A percentile compares a stretch with the other conserved stretches of the same genome.
phyloP scores from a whole-genome alignment of 1,140 invertebrate species.

The Drosophila carrolli region DNA sequence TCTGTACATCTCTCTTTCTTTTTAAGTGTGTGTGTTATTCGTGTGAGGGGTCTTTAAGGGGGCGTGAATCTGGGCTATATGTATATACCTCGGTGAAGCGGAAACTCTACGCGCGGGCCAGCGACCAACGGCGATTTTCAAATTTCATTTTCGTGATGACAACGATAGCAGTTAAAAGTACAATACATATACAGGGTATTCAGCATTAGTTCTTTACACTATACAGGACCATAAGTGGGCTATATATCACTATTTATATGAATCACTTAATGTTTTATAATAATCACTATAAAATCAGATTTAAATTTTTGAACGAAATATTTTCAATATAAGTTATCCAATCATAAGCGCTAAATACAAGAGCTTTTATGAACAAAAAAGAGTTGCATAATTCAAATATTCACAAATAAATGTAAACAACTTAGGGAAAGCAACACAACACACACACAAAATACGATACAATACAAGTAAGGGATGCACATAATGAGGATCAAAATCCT shows the following conservation, averaged over 20 bases:
- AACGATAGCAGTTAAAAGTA: conserved; percentile 74
- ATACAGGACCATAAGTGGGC: conserved; percentile 21
- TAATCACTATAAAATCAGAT: background rate
- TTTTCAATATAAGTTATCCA: no score
- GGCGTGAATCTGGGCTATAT: conserved; percentile 8
- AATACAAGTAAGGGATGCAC: conserved; percentile 4
- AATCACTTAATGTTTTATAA: background rate
- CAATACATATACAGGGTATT: conserved; percentile 71
- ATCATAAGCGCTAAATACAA: background rate
- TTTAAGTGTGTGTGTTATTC: conserved; percentile 8
- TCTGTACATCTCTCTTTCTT: conserved; percentile 27
- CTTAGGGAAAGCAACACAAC: conserved; percentile 8
- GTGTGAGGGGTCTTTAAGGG: background rate
- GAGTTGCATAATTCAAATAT: background rate
- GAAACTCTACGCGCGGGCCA: conserved; percentile 78
- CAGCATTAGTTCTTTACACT: conserved; percentile 71
- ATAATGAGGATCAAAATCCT: conserved; percentile 2
- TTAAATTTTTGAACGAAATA: background rate
- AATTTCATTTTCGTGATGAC: conserved; percentile 53
- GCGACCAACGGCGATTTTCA: conserved; percentile 56
- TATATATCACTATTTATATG: background rate
- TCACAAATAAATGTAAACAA: conserved; percentile 4
- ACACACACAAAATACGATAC: conserved; percentile 8
- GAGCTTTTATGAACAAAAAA: background rate
- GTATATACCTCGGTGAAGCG: conserved; percentile 82